Evolutionary conservation across 2,888 invertebrate genomes (phyloP), one percentile per base, ranked within the genome.

Genomic region (Boloria euphrosyne): DNA sequence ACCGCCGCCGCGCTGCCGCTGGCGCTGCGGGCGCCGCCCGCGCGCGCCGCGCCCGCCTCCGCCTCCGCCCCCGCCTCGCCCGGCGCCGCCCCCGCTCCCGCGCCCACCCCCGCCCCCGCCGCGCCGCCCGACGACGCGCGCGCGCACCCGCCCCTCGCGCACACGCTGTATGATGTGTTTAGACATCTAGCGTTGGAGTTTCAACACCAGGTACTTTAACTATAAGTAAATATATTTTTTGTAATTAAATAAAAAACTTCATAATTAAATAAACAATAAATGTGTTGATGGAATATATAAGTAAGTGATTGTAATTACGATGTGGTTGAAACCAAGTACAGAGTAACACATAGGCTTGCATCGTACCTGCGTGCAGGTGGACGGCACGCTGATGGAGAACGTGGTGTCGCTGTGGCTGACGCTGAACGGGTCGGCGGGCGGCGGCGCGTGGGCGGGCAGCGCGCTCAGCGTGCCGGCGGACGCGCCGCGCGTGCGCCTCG

Each of bases 381-480:
- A 95, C 60, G 95, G 96, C 80, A 94, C 95, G 18, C 95, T 96
- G 81, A 93, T 98, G 81, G 98, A 98, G 86, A 95, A 96, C 80
- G 95, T 97, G 58, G 90, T 98, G 47, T 96, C 97, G 73, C 91
- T 98, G 73, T 98, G 98, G 97, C 91, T 98, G 70, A 97, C 97
- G 3, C 90, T 98, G 70, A 97, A 97, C 94, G 93, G 96, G 85
- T 84, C 92, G 66, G 76, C 86, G 82, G 84, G 91, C 92, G 80
- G 93, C 75, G 77, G 79, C 63, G 80, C 85, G 57, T 89, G 87
- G 88, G 79, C 87, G 69, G 80, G 84, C 73, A 81, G 85, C 50
- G 77, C 85, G 71, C 82, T 87, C 47, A 80, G 84, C 67, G 82
- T 88, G 78, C 90, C 90, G 27, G 82, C 87, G 4, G 92, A 92